A percentile compares a stretch with the other conserved stretches of the same genome.
Conservation (phyloP, 2,888 invertebrate genomes). For the Troides helena region DNA sequence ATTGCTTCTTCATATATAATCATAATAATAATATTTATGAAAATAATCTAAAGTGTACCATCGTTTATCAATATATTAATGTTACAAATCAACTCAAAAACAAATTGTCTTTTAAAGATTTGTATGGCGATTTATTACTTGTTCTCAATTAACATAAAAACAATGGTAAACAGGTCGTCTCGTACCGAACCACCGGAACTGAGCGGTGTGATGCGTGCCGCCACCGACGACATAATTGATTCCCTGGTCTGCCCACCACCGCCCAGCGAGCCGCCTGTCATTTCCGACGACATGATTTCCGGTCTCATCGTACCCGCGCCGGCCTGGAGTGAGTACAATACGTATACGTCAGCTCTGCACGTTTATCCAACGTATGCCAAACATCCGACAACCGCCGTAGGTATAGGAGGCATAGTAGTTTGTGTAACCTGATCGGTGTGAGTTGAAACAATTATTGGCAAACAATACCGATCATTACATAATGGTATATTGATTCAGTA, state of each 20-base stretch:
- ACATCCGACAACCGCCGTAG: neutral
- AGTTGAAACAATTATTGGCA: slow-evolving; percentile 15
- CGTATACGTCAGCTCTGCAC: neutral
- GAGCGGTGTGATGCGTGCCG: slow-evolving; percentile 87
- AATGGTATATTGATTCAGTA: neutral
- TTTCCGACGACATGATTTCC: slow-evolving; percentile 97
- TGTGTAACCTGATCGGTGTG: slow-evolving; percentile 2
- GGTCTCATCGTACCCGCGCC: slow-evolving; percentile 98
- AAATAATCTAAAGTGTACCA: too few species aligned
- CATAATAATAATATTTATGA: too few species aligned
- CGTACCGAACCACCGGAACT: slow-evolving; percentile 90
- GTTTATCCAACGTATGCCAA: neutral
- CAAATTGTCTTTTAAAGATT: too few species aligned
- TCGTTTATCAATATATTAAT: too few species aligned
- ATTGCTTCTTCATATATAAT: too few species aligned
- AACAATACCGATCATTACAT: slow-evolving; percentile 23
- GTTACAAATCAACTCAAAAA: too few species aligned
- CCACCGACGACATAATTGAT: slow-evolving; percentile 97
- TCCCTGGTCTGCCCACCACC: slow-evolving; percentile 98
- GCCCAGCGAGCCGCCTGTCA: slow-evolving; percentile 94
- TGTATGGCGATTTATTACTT: neutral
- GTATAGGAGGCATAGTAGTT: neutral
- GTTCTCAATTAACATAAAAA: neutral
- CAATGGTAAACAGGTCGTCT: slow-evolving; percentile 80
- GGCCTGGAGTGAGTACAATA: slow-evolving; percentile 89